Evolutionary conservation across 2,888 invertebrate species (phyloP).

Genomic region (Fabriciana adippe): DNA sequence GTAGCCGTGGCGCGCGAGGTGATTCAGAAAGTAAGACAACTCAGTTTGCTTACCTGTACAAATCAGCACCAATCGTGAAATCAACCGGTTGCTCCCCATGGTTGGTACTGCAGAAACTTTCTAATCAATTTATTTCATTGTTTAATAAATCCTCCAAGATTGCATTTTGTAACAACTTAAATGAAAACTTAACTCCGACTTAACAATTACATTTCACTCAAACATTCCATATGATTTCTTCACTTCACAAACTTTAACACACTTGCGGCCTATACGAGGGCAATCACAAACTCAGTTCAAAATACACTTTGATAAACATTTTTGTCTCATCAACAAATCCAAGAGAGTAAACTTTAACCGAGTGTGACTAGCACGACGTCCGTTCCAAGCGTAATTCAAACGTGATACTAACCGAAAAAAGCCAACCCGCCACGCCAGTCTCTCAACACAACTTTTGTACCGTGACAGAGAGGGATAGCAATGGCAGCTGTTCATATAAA

Average conservation of each 20-base stretch:
- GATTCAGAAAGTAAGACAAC: slow-evolving; percentile 69
- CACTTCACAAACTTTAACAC: slow-evolving; percentile 30
- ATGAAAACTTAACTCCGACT: slow-evolving; percentile 59
- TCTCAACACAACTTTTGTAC: slow-evolving; percentile 7
- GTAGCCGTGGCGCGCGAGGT: slow-evolving; percentile 46
- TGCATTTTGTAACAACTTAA: slow-evolving; percentile 65
- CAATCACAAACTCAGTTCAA: slow-evolving; percentile 17
- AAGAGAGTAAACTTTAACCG: slow-evolving; percentile 58
- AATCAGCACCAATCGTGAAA: slow-evolving; percentile 77
- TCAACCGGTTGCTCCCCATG: slow-evolving; percentile 72
- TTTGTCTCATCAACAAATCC: slow-evolving; percentile 60
- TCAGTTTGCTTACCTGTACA: slow-evolving; percentile 74
- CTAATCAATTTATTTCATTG: slow-evolving; percentile 59
- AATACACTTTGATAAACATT: slow-evolving; percentile 25
- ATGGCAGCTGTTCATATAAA: slow-evolving; percentile 19
- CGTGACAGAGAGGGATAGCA: slow-evolving; percentile 13
- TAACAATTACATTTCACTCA: slow-evolving; percentile 53
- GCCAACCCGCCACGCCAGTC: slow-evolving; percentile 6
- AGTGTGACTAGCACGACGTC: slow-evolving; percentile 51
- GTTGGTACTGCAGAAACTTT: slow-evolving; percentile 62
- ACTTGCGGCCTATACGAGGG: slow-evolving; percentile 8
- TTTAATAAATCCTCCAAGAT: slow-evolving; percentile 62
- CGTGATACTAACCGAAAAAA: slow-evolving; percentile 43
- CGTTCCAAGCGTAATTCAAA: slow-evolving; percentile 48
- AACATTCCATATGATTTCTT: slow-evolving; percentile 43